phyloP scores from a whole-genome alignment of 23 tunicate species.

The Styela plicata region DNA sequence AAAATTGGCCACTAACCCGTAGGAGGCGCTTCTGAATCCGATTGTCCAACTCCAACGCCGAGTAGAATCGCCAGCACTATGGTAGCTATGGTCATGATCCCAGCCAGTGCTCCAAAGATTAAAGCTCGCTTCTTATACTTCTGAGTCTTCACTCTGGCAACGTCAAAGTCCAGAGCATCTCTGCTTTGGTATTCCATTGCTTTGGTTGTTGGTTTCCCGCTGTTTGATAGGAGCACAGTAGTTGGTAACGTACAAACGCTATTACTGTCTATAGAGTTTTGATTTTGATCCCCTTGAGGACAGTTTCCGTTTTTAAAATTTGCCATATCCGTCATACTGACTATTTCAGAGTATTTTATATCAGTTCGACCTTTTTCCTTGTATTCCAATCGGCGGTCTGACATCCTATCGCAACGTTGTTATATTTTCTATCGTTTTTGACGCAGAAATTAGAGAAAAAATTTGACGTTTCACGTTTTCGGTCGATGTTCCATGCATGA shows the following conservation, averaged over 20 bases:
- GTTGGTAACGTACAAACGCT: background rate
- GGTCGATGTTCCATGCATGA: too few species aligned
- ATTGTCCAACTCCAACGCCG: slow-evolving; percentile 30
- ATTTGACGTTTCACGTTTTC: background rate
- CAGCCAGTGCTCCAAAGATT: slow-evolving; percentile 37
- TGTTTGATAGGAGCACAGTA: background rate
- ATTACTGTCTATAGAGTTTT: background rate
- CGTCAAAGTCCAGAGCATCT: background rate
- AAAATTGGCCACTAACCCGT: background rate
- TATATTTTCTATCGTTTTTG: background rate
- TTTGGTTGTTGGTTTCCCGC: background rate
- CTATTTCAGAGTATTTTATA: background rate
- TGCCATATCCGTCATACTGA: background rate
- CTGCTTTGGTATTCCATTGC: background rate
- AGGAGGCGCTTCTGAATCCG: background rate
- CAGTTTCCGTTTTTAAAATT: background rate
- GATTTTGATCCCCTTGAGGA: background rate
- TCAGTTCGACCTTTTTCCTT: background rate
- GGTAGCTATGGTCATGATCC: slow-evolving; percentile 49
- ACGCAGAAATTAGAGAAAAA: background rate
- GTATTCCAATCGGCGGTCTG: background rate
- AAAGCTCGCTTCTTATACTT: background rate
- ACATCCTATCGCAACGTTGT: background rate
- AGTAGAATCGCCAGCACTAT: slow-evolving; percentile 55
- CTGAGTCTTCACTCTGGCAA: background rate